Base-by-base conservation (phyloP, 1,140 invertebrate genomes). In the Diplogasteroides magnus region DNA sequence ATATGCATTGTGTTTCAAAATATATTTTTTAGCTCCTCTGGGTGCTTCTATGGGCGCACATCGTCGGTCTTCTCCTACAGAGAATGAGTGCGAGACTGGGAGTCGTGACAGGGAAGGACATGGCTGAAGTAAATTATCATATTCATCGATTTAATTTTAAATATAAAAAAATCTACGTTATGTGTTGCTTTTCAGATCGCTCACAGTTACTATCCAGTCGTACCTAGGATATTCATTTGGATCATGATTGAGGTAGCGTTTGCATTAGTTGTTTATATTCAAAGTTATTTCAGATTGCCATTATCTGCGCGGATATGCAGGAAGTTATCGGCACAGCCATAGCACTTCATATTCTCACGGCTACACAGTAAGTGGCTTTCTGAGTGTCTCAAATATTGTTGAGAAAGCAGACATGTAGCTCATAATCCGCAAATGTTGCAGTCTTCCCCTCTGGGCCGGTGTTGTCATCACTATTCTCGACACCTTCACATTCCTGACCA, bases 211-310 rank as follows among this genome's bases (percentile, higher is more conserved):
- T 95, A 94, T 80, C 90, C 88, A 76, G 87, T 85, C 75, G 63
- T 91, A 23, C 91, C 92, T 0, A 86, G 91, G 71, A 77, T 92
- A 60, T 85, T 92, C 74, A 84, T 94, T n/a, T 94, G 92, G 92
- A 87, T 94, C 59, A 94, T 94, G 92, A 89, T 92, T 32, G 92
- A 95, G 85, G 90, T n/a, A n/a, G n/a, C n/a, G n/a, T n/a, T n/a
- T n/a, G n/a, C n/a, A n/a, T n/a, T n/a, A n/a, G 92, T 93, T 85
- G 89, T n/a, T n/a, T n/a, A n/a, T n/a, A n/a, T n/a, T n/a, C n/a
- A n/a, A n/a, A n/a, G n/a, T n/a, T n/a, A n/a, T n/a, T n/a, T n/a
- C n/a, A n/a, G n/a, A n/a, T 95, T 73, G 92, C 92, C 13, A 94
- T 95, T 74, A 93, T 95, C 79, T 91, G 91, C 19, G 92, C 90